A percentile compares a stretch with the other conserved stretches of the same genome.
Evolutionary conservation across 2,888 invertebrate genomes (phyloP).

Genomic region (Rotaria sp.): DNA sequence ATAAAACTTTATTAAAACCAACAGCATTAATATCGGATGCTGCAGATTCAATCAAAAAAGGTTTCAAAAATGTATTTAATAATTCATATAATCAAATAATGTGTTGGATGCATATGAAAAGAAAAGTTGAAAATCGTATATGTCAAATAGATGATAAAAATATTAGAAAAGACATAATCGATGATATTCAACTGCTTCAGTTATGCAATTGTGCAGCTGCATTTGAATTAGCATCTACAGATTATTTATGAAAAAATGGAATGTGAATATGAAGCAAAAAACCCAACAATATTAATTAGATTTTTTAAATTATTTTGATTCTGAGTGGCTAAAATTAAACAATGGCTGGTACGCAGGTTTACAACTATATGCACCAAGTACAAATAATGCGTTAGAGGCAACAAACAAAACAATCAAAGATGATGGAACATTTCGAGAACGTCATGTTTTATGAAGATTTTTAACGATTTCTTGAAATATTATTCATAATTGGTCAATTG

Average conservation of each 20-base stretch:
- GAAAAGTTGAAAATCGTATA: no score
- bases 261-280: background rate
- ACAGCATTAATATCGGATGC: conserved; percentile 31
- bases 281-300: no score
- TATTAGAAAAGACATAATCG: conserved; percentile 30
- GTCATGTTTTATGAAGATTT: conserved; percentile 20
- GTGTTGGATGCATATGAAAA: conserved; percentile 33
- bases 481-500: conserved; percentile 8
- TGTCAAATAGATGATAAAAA: background rate
- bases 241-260: conserved; percentile 34
- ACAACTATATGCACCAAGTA: conserved; percentile 9
- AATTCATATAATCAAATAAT: conserved; percentile 28
- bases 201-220: background rate
- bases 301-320: conserved; percentile 24
- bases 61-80: conserved; percentile 32
- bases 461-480: background rate
- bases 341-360: conserved; percentile 32
- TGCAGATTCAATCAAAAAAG: conserved; percentile 30
- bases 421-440: background rate
- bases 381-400: no score
- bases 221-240: conserved; percentile 28
- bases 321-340: background rate
- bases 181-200: background rate
- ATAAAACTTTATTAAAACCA: conserved; percentile 11
- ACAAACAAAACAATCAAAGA: no score